phyloP scores from a whole-genome alignment of 2,113 vertebrate species.

The Calidris pygmaea region DNA sequence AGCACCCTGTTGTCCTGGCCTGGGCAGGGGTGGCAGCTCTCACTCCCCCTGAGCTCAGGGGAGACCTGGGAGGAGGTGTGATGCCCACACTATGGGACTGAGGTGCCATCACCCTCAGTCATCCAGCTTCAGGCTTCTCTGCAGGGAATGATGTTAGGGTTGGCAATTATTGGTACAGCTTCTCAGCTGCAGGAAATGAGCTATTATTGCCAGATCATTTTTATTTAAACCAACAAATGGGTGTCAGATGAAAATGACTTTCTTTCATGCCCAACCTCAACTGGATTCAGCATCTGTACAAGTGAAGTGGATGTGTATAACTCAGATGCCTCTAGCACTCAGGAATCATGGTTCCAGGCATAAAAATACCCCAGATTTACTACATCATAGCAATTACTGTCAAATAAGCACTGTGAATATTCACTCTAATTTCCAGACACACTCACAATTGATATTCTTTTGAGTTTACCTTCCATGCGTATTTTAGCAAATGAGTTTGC shows the following conservation, averaged over 20 bases:
- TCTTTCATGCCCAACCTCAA: neutral
- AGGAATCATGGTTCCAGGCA: neutral
- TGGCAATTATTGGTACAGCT: neutral
- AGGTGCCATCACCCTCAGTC: neutral
- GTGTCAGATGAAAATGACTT: neutral
- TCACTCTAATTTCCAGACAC: neutral
- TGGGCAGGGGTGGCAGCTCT: neutral
- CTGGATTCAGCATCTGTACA: neutral
- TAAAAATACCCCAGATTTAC: neutral
- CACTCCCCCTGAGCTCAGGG: neutral
- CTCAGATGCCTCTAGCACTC: neutral
- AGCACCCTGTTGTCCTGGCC: neutral
- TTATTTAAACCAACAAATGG: neutral
- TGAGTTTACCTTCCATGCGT: neutral
- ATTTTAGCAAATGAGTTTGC: constrained; percentile 15
- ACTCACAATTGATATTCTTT: neutral
- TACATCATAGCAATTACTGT: neutral
- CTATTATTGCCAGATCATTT: neutral
- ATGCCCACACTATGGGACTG: neutral
- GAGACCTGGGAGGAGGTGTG: accelerated
- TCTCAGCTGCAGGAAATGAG: neutral
- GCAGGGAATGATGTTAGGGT: neutral
- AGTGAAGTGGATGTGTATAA: neutral
- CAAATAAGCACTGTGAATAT: neutral
- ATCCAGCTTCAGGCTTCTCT: neutral